A percentile compares a stretch with the other conserved stretches of the same genome.
These are phyloP conservation scores for Danio tinwini DNA, from an alignment of 2,797 vertebrate genomes.

Conservation along the genomic window DNA sequence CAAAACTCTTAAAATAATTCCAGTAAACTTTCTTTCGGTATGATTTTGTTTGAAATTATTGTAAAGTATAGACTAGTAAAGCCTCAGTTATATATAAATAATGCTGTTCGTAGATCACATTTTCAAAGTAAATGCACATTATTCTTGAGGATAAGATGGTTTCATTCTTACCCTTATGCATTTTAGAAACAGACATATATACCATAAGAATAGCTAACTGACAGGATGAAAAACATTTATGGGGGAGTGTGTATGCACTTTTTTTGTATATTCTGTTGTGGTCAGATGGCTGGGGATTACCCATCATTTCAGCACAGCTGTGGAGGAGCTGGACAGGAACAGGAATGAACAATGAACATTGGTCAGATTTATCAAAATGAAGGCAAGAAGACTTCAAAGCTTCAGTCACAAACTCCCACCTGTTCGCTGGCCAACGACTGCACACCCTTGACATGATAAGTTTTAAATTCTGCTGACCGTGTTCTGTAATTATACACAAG, in stretches of 20 bases:
- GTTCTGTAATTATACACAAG: slow-evolving; percentile 37
- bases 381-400: slow-evolving; percentile 51
- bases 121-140: no score
- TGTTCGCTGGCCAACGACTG: slow-evolving; percentile 31
- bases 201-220: slow-evolving; percentile 27
- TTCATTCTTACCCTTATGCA: no score
- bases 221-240: slow-evolving; percentile 22
- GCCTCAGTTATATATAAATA: no score
- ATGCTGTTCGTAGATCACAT: no score
- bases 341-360: slow-evolving; percentile 45
- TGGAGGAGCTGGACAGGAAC: slow-evolving; percentile 20
- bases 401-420: slow-evolving; percentile 19
- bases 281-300: slow-evolving; percentile 27
- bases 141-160: no score
- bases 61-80: no score
- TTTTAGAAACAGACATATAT: not conserved
- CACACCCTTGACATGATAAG: slow-evolving; percentile 18
- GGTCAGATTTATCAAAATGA: slow-evolving; percentile 54
- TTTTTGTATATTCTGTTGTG: slow-evolving; percentile 18
- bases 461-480: slow-evolving; percentile 36
- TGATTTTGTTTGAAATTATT: no score
- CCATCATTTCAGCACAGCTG: slow-evolving; percentile 37
- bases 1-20: no score
- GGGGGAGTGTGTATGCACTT: slow-evolving; percentile 3
- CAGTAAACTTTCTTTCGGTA: no score